These are phyloP conservation scores for Apodemus agrarius DNA, from an alignment of 2,797 vertebrate genomes.

Conservation along the genomic window DNA sequence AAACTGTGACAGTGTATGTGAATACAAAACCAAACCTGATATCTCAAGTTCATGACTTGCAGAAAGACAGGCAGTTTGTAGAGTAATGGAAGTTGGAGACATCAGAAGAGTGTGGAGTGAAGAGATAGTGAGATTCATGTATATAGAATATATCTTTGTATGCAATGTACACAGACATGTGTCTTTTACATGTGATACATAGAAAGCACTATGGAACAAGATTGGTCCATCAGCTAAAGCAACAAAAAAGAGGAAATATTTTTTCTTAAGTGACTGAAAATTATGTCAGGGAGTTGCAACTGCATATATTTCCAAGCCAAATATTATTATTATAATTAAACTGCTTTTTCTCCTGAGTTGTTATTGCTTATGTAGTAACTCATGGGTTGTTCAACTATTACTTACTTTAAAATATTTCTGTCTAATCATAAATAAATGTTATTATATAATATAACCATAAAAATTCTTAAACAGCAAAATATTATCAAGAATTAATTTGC, in stretches of 20 bases:
- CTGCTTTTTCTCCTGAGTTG: accelerated
- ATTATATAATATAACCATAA: not conserved
- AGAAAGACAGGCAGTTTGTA: not conserved
- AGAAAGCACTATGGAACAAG: not conserved
- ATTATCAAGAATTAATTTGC: not conserved
- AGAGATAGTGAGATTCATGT: not conserved
- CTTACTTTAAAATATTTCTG: not conserved
- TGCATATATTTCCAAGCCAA: not conserved
- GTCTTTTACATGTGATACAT: not conserved
- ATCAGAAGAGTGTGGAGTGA: no score
- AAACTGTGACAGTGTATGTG: not conserved
- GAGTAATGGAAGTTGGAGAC: not conserved
- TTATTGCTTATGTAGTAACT: not conserved
- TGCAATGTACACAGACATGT: not conserved
- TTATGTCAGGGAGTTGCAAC: not conserved
- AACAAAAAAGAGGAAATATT: not conserved
- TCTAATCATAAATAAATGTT: not conserved
- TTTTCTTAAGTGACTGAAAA: not conserved
- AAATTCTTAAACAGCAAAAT: not conserved
- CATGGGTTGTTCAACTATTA: not conserved
- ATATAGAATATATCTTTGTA: not conserved
- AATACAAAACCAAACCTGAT: not conserved
- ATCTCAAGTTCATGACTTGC: not conserved
- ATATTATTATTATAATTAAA: not conserved
- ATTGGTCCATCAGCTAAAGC: not conserved